Evolutionary conservation across 2,797 vertebrate species (phyloP), one percentile per base, ranked within the genome.

Genomic region (Sus cebifrons): DNA sequence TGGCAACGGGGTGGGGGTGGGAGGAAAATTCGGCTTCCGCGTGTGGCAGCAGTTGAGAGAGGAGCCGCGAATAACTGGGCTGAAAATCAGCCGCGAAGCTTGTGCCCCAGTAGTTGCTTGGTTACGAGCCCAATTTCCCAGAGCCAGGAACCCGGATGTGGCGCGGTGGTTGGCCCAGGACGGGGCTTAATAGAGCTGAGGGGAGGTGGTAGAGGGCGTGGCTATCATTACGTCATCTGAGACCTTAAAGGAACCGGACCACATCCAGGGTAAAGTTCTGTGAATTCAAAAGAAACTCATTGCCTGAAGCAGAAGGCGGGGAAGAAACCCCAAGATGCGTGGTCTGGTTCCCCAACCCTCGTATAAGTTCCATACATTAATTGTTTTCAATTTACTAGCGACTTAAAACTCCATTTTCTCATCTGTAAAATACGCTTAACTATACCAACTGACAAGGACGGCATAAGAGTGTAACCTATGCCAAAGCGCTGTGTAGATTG

Each of bases 1-100:
- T 96, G 93, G 97, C 73, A 96, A 98, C 98, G 1, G 36, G 27
- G 79, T 6, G 16, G 77, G 23, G 70, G 74, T 84, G 86, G 36
- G 52, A 49, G 44, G 44, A 6, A 49, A 84, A 8, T 62, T 60
- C 12, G 49, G 64, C 44, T 20, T 2, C 27, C 0, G 40, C 89
- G 3, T 70, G 27, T 17, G 8, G 52, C 81, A 3, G 13, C 44
- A 5, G 36, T 27, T 52, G 56, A 79, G 83, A 65, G 15, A 6
- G 58, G 54, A 73, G 91, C 88, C 0, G 3, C 3, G 4, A 21
- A 64, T 16, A 89, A 86, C 71, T 17, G 88, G 56, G 36, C 56
- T 0, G 67, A 85, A 44, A 29, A 60, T 13, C 75, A 12, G 10
- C 54, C 32, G 8, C 6, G 1, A 23, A 17, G 32, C 25, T 2